Conservation (phyloP, 2,888 invertebrate species). For the Heliconius hortense region DNA sequence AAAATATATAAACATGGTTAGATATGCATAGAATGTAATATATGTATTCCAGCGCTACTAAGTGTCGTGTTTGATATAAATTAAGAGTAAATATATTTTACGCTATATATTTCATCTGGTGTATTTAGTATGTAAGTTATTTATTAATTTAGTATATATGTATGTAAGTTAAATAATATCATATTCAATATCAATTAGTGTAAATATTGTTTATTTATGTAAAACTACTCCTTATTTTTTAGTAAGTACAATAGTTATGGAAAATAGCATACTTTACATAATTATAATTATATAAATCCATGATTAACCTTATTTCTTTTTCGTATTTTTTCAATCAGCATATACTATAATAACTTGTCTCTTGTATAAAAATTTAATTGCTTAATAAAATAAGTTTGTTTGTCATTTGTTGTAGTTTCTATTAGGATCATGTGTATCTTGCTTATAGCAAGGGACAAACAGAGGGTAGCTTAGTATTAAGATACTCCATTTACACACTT, state of each 20-base stretch:
- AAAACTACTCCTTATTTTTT: background rate
- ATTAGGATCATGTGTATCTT: background rate
- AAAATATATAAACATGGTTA: background rate
- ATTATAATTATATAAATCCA: background rate
- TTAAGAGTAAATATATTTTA: background rate
- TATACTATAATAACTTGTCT: background rate
- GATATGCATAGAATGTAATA: background rate
- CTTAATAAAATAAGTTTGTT: background rate
- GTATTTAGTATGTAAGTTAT: background rate
- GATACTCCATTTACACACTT: too few relatives aligned
- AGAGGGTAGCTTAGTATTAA: too few relatives aligned
- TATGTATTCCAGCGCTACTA: background rate
- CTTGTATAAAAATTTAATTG: background rate
- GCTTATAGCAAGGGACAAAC: too few relatives aligned
- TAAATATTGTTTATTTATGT: background rate
- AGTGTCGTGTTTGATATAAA: background rate
- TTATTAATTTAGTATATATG: background rate
- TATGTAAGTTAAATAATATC: background rate
- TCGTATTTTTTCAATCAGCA: background rate
- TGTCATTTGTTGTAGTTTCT: background rate
- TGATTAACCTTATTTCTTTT: background rate
- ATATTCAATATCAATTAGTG: background rate
- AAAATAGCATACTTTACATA: too few relatives aligned
- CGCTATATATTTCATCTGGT: too few relatives aligned
- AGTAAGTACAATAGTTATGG: background rate